Evolutionary conservation across 2,113 vertebrate species (phyloP).

Genomic region (Pithys albifrons): DNA sequence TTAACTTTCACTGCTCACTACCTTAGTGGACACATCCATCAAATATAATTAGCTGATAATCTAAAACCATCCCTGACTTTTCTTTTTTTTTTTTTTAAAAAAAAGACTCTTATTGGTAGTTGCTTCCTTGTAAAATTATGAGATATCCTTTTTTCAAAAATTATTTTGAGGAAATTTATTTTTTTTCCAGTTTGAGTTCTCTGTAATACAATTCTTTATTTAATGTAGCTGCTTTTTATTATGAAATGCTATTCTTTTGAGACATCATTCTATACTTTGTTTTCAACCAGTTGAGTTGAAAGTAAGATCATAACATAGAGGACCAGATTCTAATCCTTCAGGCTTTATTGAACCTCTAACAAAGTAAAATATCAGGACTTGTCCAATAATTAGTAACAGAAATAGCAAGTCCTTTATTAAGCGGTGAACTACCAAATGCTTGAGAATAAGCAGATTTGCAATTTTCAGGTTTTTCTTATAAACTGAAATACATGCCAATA

Average conservation of each 20-base stretch:
- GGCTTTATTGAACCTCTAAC: background rate
- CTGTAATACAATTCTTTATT: background rate
- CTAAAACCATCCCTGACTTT: background rate
- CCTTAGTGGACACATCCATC: background rate
- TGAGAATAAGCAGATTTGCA: background rate
- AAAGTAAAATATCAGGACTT: background rate
- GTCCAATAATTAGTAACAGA: background rate
- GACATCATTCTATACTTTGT: background rate
- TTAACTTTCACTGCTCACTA: background rate
- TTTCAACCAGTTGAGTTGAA: background rate
- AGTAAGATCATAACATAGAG: background rate
- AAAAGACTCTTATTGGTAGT: background rate
- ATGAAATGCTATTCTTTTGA: background rate
- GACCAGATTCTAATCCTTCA: background rate
- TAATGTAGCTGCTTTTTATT: background rate
- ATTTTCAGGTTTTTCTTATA: background rate
- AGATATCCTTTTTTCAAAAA: background rate
- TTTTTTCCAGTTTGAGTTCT: background rate
- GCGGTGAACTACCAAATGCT: background rate
- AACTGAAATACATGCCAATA: constrained; percentile 14
- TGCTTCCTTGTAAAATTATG: background rate
- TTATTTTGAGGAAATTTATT: background rate
- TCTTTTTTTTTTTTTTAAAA: background rate
- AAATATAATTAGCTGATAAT: background rate
- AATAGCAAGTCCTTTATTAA: background rate